phyloP scores from a whole-genome alignment of 2,113 vertebrate genomes.

The Sardina pilchardus region DNA sequence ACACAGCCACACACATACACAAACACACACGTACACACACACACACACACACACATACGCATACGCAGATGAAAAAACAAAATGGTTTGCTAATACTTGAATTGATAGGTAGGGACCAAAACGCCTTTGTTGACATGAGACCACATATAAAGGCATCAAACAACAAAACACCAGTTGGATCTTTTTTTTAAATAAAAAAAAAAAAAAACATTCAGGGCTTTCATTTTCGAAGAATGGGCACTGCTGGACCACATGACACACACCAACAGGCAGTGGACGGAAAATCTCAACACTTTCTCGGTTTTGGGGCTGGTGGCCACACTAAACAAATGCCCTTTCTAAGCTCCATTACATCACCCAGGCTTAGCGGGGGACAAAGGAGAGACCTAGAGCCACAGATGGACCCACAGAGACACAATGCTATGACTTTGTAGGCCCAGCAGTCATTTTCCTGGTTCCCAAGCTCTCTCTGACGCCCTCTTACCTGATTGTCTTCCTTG shows the following conservation, averaged over 20 bases:
- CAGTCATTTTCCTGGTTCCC: conserved; percentile 54
- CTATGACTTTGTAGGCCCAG: conserved; percentile 37
- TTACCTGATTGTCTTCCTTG: conserved; percentile 39
- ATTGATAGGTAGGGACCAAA: not conserved
- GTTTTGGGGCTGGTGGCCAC: conserved; percentile 57
- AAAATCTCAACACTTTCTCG: conserved; percentile 60
- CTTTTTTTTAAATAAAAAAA: conserved; percentile 22
- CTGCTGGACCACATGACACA: conserved; percentile 48
- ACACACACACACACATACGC: conserved; percentile 46
- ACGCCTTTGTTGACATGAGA: conserved; percentile 14
- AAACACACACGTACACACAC: conserved; percentile 48
- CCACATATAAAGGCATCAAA: conserved; percentile 2
- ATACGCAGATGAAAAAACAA: conserved; percentile 29
- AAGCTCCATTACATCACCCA: conserved; percentile 31
- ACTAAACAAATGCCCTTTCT: conserved; percentile 65
- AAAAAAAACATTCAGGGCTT: not conserved
- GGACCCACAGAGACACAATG: conserved; percentile 35
- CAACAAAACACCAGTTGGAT: conserved; percentile 7
- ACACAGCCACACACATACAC: conserved; percentile 33
- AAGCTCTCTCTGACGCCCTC: conserved; percentile 37
- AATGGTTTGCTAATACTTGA: not conserved
- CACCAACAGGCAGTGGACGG: conserved; percentile 52
- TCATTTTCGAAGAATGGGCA: not conserved
- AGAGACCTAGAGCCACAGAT: conserved; percentile 29
- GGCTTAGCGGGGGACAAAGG: conserved; percentile 23